Percentiles rank a stretch among this genome's conserved stretches.
phyloP scores from a whole-genome alignment of 2,113 vertebrate genomes.

The Phyllopteryx taeniolatus region DNA sequence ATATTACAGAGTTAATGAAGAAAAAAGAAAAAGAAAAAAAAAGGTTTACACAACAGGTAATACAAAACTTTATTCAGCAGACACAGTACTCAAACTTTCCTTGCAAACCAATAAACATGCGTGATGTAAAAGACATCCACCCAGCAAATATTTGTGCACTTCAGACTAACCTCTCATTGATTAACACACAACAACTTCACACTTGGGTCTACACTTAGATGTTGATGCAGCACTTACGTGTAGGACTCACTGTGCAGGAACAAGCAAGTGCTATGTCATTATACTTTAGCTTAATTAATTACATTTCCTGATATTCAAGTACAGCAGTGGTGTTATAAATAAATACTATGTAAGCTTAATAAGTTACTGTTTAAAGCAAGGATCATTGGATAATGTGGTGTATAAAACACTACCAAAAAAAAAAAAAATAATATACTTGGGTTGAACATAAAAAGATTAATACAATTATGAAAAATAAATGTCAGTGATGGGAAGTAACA shows the following conservation, averaged over 20 bases:
- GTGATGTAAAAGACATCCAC: background rate
- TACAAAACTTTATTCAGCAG: background rate
- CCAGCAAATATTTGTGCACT: no score
- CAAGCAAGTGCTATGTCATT: conserved; percentile 11
- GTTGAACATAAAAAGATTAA: background rate
- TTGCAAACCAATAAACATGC: background rate
- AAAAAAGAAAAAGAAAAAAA: background rate
- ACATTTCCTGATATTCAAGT: conserved; percentile 44
- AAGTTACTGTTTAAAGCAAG: background rate
- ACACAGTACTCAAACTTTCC: background rate
- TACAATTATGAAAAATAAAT: background rate
- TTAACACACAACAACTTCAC: background rate
- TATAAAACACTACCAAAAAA: background rate
- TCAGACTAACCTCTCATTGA: conserved; percentile 2
- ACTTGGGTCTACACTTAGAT: conserved; percentile 10
- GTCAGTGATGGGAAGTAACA: background rate
- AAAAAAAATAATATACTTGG: no score
- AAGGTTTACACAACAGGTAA: background rate
- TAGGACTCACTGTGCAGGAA: conserved; percentile 24
- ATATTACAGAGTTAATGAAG: background rate
- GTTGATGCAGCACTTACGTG: conserved; percentile 18
- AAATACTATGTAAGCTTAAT: conserved; percentile 2
- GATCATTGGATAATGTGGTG: conserved; percentile 3
- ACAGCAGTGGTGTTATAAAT: conserved; percentile 31
- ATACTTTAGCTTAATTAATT: conserved; percentile 8